A percentile compares a stretch with the other conserved stretches of the same genome.
These are phyloP conservation scores for Drosophila insularis DNA, from an alignment of 1,140 invertebrate genomes.

Conservation along the genomic window DNA sequence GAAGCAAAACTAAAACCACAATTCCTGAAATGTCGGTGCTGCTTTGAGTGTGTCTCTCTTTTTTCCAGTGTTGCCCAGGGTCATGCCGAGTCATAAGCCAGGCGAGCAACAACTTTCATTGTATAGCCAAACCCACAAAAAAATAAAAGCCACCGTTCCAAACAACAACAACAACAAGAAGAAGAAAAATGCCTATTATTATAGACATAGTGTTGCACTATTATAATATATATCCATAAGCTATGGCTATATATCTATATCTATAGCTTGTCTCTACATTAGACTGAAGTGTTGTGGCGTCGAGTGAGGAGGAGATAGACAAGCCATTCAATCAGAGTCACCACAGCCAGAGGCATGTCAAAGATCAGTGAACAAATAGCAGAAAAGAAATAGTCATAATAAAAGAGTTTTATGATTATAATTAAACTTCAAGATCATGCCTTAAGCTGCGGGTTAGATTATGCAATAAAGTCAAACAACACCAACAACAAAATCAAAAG, in stretches of 20 bases:
- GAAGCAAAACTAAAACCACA: constrained; percentile 49
- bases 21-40: constrained; percentile 42
- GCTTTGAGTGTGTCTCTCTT: neutral
- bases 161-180: constrained; percentile 16
- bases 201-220: constrained; percentile 1
- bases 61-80: constrained; percentile 51
- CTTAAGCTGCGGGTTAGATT: constrained; percentile 26
- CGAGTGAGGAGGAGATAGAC: neutral
- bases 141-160: constrained; percentile 4
- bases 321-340: constrained; percentile 40
- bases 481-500: neutral
- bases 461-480: constrained; percentile 19
- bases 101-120: constrained; percentile 63
- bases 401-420: constrained; percentile 47
- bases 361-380: constrained; percentile 53
- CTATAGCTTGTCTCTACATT: constrained; percentile 17
- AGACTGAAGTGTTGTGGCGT: too few species aligned
- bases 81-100: constrained; percentile 56
- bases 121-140: constrained; percentile 56
- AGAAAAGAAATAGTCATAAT: constrained; percentile 8
- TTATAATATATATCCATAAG: constrained; percentile 1
- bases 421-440: constrained; percentile 35
- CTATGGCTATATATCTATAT: constrained; percentile 14
- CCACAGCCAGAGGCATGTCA: constrained; percentile 37
- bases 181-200: constrained; percentile 27